Percentiles rank a stretch among this genome's conserved stretches.
phyloP scores from a whole-genome alignment of 2,797 vertebrate genomes.

The Telmatherina bonti region DNA sequence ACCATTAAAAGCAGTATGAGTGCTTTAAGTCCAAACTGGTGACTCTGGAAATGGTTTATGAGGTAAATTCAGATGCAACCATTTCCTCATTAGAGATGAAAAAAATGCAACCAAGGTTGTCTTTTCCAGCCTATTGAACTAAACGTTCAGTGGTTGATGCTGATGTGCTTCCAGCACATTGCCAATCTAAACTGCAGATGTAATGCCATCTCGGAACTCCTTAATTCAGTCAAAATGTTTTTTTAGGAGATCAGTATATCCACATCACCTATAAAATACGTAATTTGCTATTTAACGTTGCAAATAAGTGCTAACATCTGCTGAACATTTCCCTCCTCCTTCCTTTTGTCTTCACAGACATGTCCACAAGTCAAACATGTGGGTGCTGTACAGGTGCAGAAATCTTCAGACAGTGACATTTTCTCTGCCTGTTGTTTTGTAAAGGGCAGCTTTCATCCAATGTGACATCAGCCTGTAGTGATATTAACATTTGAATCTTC shows the following conservation, averaged over 20 bases:
- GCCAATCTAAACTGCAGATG: conserved; percentile 68
- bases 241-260: conserved; percentile 31
- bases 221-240: conserved; percentile 44
- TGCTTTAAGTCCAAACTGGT: conserved; percentile 54
- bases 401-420: no score
- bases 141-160: conserved; percentile 75
- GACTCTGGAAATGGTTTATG: conserved; percentile 73
- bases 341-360: not conserved
- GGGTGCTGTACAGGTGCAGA: no score
- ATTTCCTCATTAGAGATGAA: conserved; percentile 75
- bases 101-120: conserved; percentile 68
- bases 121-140: conserved; percentile 64
- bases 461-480: no score
- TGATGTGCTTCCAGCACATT: conserved; percentile 62
- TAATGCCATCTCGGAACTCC: conserved; percentile 18
- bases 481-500: not conserved
- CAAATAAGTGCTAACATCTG: conserved; percentile 23
- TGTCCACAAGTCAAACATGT: not conserved
- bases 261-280: conserved; percentile 48
- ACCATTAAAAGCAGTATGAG: conserved; percentile 36
- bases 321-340: not conserved
- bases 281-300: conserved; percentile 44
- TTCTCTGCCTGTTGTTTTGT: no score
- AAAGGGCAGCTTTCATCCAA: no score
- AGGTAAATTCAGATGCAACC: conserved; percentile 71